Conservation (phyloP, 2,113 vertebrate genomes). For the Microtus richardsoni region DNA sequence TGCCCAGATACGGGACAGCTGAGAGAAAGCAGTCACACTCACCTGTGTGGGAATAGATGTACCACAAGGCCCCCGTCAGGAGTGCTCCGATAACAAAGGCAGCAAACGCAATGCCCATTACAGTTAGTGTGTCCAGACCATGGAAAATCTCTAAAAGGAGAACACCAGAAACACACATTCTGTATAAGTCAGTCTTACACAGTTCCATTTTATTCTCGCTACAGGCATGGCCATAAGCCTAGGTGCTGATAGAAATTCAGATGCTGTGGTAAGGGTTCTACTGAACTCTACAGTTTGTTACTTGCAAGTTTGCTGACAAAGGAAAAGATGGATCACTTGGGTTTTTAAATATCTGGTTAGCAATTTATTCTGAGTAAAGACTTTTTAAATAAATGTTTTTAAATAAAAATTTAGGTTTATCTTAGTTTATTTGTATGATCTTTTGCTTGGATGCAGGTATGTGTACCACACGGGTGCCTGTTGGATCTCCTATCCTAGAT, state of each 20-base stretch:
- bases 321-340: not conserved
- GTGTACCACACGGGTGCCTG: not conserved
- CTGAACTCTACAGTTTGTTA: not conserved
- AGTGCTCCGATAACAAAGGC: constrained; percentile 96
- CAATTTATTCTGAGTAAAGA: constrained; percentile 29
- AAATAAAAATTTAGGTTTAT: not conserved
- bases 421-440: not conserved
- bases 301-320: not conserved
- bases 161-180: constrained; percentile 8
- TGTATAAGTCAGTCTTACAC: not conserved
- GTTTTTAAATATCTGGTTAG: constrained; percentile 19
- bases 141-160: constrained; percentile 86
- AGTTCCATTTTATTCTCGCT: not conserved
- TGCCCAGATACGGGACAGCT: rapidly evolving
- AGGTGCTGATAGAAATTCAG: constrained; percentile 1
- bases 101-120: constrained; percentile 97
- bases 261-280: not conserved
- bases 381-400: not conserved
- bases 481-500: not conserved
- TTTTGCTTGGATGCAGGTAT: not conserved
- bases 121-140: constrained; percentile 93
- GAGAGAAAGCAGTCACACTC: not conserved
- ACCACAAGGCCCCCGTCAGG: constrained; percentile 96
- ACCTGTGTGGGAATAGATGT: constrained; percentile 98
- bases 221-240: constrained; percentile 9